Percentiles rank a stretch among this genome's conserved stretches.
Evolutionary conservation across 2,888 invertebrate species (phyloP).

Genomic region (Megalurothrips usitatus): DNA sequence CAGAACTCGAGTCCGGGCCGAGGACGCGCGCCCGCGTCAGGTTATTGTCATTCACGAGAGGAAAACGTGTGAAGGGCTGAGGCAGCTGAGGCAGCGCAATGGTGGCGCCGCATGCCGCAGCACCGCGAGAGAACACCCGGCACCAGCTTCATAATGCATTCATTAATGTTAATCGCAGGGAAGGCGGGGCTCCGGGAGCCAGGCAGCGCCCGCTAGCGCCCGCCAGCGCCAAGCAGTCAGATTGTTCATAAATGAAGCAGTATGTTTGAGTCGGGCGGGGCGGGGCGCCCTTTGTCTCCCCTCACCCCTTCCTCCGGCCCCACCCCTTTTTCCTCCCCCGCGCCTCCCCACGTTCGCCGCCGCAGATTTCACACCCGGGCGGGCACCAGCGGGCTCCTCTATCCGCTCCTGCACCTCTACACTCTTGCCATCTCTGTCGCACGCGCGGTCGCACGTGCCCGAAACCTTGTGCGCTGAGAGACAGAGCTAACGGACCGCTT

Average conservation of each 20-base stretch:
- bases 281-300: neutral
- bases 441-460: neutral
- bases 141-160: constrained; percentile 3
- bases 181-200: neutral
- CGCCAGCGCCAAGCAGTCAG: neutral
- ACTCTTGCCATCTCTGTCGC: neutral
- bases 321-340: neutral
- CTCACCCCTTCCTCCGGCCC: no score
- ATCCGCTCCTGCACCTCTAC: neutral
- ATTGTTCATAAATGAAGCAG: constrained; percentile 21
- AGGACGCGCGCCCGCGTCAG: neutral
- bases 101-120: neutral
- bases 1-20: neutral
- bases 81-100: neutral
- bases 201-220: neutral
- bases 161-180: constrained; percentile 5
- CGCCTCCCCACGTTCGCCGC: neutral
- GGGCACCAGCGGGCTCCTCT: no score
- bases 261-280: constrained; percentile 2
- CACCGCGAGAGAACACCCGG: neutral
- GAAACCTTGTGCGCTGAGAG: no score
- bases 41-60: neutral
- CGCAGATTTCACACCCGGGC: constrained; percentile 1
- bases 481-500: no score
- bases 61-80: neutral